phyloP scores from a whole-genome alignment of 2,888 invertebrate species.

The Melanostoma scalare region DNA sequence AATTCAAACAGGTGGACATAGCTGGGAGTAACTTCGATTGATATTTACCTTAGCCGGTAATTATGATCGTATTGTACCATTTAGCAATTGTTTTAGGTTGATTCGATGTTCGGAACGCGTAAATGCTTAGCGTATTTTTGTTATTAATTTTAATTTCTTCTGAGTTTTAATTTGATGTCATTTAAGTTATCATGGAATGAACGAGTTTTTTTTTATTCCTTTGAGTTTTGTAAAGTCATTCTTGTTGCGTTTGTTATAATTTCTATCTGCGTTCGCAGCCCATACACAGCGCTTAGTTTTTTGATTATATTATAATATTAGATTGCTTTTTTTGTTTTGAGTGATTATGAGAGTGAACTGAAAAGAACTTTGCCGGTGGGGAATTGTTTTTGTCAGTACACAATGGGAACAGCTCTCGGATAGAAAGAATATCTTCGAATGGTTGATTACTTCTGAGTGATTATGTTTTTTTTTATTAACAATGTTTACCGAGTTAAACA shows the following conservation, averaged over 20 bases:
- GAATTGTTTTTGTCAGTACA: no score
- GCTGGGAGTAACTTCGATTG: constrained; percentile 76
- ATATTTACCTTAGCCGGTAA: constrained; percentile 76
- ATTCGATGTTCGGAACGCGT: constrained; percentile 35
- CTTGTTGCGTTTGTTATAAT: constrained; percentile 32
- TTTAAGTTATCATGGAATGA: not conserved
- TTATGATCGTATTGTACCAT: constrained; percentile 38
- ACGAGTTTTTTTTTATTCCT: constrained; percentile 37
- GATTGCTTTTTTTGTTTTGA: constrained; percentile 43
- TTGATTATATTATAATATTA: constrained; percentile 48
- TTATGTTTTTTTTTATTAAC: no score
- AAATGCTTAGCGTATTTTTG: constrained; percentile 32
- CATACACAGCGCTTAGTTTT: constrained; percentile 67
- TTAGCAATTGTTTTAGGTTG: constrained; percentile 52
- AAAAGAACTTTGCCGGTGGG: no score
- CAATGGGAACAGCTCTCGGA: no score
- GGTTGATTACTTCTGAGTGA: no score
- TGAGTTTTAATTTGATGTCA: constrained; percentile 57
- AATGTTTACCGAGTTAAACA: no score
- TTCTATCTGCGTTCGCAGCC: constrained; percentile 30
- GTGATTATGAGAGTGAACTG: no score
- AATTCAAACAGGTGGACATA: constrained; percentile 80
- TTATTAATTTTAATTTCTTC: constrained; percentile 74
- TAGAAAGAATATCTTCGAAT: no score
- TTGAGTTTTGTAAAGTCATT: constrained; percentile 41